A percentile compares a stretch with the other conserved stretches of the same genome.
These are phyloP conservation scores for Atractosteus spatula DNA, from an alignment of 2,113 vertebrate genomes.

Conservation along the genomic window DNA sequence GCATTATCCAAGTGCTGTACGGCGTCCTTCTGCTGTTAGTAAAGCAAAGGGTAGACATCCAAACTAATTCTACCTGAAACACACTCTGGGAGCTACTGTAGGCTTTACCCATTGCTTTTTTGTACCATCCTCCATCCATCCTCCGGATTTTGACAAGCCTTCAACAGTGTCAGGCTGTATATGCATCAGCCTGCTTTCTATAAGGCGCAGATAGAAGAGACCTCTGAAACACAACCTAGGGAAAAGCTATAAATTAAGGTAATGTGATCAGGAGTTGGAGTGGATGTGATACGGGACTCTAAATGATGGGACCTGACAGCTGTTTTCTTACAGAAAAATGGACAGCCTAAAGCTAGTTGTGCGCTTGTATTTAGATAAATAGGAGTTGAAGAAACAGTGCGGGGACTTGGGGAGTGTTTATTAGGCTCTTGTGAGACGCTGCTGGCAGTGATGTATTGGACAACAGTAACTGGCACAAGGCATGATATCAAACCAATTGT, in stretches of 20 bases:
- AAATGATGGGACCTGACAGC: constrained; percentile 2
- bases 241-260: constrained; percentile 1
- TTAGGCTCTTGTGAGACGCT: neutral
- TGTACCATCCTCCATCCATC: too few species aligned
- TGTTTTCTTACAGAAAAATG: constrained; percentile 10
- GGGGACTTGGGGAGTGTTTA: constrained; percentile 13
- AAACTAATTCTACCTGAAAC: too few species aligned
- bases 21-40: too few species aligned
- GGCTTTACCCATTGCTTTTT: too few species aligned
- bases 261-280: neutral
- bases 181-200: neutral
- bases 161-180: too few species aligned
- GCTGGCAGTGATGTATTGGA: constrained; percentile 9
- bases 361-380: constrained; percentile 12
- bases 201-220: neutral
- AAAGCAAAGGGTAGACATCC: too few species aligned
- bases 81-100: too few species aligned
- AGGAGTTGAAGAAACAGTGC: constrained; percentile 9
- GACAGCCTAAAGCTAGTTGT: constrained; percentile 8
- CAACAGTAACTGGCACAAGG: constrained; percentile 3
- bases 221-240: neutral
- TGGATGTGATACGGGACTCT: neutral
- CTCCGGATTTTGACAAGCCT: too few species aligned
- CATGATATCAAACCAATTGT: neutral
- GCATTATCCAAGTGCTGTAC: too few species aligned